phyloP scores from a whole-genome alignment of 35 echinoderm and acorn worm species.

The Hemicentrotus pulcherrimus region DNA sequence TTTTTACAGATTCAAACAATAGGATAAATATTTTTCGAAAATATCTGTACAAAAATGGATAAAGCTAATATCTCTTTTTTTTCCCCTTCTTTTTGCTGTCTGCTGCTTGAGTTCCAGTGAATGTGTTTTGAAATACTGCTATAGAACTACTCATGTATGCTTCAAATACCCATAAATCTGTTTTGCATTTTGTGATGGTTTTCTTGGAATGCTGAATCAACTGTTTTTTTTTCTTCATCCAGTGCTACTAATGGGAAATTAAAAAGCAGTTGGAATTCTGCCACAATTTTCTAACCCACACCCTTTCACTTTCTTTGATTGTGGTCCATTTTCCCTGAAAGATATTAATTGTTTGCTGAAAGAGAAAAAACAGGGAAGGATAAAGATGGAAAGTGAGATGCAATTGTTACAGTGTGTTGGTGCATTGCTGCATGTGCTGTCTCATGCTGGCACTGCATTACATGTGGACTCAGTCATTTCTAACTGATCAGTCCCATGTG shows the following conservation, averaged over 20 bases:
- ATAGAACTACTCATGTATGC: too few relatives aligned
- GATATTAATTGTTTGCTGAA: background rate
- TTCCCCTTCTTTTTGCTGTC: too few relatives aligned
- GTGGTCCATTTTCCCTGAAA: background rate
- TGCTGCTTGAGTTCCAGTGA: too few relatives aligned
- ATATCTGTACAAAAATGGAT: too few relatives aligned
- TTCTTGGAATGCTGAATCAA: background rate
- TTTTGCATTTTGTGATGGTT: background rate
- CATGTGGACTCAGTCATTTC: background rate
- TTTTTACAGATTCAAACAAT: too few relatives aligned
- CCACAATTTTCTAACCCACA: background rate
- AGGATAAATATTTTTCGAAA: too few relatives aligned
- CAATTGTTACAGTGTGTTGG: background rate
- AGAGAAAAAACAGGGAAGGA: background rate
- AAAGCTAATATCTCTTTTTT: too few relatives aligned
- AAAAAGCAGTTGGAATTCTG: background rate
- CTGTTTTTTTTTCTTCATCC: background rate
- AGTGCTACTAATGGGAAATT: background rate
- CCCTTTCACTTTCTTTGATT: background rate
- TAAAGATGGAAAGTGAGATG: background rate
- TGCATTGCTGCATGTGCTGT: background rate
- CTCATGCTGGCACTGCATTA: background rate
- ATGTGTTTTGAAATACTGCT: too few relatives aligned
- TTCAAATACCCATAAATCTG: too few relatives aligned
- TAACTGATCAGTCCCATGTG: background rate